Evolutionary conservation across 2,113 vertebrate species (phyloP).

Genomic region (Menidia beryllina): DNA sequence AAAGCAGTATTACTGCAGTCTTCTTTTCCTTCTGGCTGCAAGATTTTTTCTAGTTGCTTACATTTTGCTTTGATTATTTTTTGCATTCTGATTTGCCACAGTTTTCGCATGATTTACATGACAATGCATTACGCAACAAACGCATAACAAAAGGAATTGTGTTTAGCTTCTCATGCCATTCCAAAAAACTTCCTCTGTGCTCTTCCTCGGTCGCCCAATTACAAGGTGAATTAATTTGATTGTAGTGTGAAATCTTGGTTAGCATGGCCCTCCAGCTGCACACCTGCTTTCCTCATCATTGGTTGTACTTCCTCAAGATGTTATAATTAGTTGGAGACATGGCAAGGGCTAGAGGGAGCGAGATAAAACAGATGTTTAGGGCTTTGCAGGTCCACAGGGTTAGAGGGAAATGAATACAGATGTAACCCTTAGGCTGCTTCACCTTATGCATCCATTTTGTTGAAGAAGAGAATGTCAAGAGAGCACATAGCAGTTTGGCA

Average conservation of each 20-base stretch:
- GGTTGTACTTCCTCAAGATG: constrained; percentile 51
- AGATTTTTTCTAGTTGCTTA: neutral
- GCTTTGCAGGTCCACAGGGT: constrained; percentile 26
- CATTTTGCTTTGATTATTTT: neutral
- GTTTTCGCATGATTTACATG: neutral
- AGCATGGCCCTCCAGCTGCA: constrained; percentile 25
- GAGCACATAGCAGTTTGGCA: constrained; percentile 1
- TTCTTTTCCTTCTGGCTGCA: neutral
- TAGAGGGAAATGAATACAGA: constrained; percentile 40
- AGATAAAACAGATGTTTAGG: constrained; percentile 60
- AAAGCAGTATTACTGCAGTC: neutral
- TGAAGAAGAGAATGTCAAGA: constrained; percentile 18
- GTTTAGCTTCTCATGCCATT: neutral
- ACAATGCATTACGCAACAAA: neutral
- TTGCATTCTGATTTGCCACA: neutral
- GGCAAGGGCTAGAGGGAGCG: constrained; percentile 24
- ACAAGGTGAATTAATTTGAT: constrained; percentile 46
- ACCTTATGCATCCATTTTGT: constrained; percentile 14
- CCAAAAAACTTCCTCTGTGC: constrained; percentile 3
- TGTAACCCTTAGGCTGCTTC: constrained; percentile 25
- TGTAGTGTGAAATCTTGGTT: constrained; percentile 35
- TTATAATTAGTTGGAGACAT: constrained; percentile 62
- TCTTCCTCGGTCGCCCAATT: constrained; percentile 31
- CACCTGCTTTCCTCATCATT: constrained; percentile 66
- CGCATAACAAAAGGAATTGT: neutral